phyloP scores from a whole-genome alignment of 2,888 invertebrate species.

The Onchidella celtica region DNA sequence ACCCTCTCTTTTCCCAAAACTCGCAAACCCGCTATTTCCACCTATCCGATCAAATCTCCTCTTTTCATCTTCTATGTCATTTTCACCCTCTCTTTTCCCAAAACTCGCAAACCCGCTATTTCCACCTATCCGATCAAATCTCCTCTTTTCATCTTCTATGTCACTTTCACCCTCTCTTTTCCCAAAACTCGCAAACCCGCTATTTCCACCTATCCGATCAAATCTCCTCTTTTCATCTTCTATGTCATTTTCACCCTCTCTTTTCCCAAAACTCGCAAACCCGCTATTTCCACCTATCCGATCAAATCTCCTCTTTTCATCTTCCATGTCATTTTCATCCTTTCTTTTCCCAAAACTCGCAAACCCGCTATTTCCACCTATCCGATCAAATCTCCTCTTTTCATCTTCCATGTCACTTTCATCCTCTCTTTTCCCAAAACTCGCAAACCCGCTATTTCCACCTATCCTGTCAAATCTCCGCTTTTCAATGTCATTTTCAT shows the following conservation, averaged over 20 bases:
- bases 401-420: background rate
- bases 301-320: slow-evolving; percentile 36
- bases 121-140: slow-evolving; percentile 20
- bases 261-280: slow-evolving; percentile 29
- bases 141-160: slow-evolving; percentile 1
- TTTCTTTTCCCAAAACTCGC: slow-evolving; percentile 14
- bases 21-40: background rate
- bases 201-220: slow-evolving; percentile 9
- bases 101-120: background rate
- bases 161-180: slow-evolving; percentile 4
- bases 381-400: slow-evolving; percentile 16
- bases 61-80: background rate
- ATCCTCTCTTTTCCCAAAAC: slow-evolving; percentile 6
- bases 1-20: slow-evolving; percentile 1
- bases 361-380: background rate
- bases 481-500: background rate
- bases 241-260: background rate
- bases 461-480: slow-evolving; percentile 4
- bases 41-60: slow-evolving; percentile 1
- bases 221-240: slow-evolving; percentile 17
- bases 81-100: slow-evolving; percentile 18
- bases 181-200: slow-evolving; percentile 1
- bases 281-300: slow-evolving; percentile 16
- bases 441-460: background rate
- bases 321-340: background rate